phyloP scores from a whole-genome alignment of 2,888 invertebrate species.

The Coleophora deauratella region DNA sequence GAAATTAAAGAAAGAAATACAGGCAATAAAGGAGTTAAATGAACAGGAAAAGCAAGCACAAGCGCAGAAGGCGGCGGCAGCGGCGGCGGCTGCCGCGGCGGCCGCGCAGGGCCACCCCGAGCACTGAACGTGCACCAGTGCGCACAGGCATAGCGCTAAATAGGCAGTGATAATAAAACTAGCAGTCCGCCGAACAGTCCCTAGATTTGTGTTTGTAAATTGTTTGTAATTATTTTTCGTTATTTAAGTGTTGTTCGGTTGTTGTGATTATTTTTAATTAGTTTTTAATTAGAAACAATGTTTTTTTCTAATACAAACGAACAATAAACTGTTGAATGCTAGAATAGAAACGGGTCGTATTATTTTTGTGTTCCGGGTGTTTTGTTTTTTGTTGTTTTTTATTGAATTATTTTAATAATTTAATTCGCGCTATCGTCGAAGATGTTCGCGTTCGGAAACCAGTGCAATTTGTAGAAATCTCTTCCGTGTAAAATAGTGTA shows the following conservation, averaged over 20 bases:
- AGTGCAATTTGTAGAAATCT: conserved; percentile 75
- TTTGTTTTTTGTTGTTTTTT: conserved; percentile 67
- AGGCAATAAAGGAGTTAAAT: conserved; percentile 98
- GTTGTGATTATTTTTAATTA: conserved; percentile 71
- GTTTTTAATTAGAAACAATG: conserved; percentile 54
- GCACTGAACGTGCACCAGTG: conserved; percentile 39
- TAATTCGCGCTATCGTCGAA: conserved; percentile 66
- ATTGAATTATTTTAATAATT: conserved; percentile 60
- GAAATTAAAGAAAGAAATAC: conserved; percentile 98
- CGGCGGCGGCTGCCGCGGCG: conserved; percentile 83
- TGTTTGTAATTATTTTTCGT: conserved; percentile 71
- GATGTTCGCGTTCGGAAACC: conserved; percentile 71
- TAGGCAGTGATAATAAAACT: conserved; percentile 43
- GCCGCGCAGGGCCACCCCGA: conserved; percentile 79
- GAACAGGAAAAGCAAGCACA: conserved; percentile 97
- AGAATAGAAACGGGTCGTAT: conserved; percentile 73
- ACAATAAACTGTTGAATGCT: conserved; percentile 71
- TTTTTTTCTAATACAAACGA: conserved; percentile 53
- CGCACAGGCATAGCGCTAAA: conserved; percentile 7
- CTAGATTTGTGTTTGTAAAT: conserved; percentile 67
- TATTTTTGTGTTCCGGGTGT: conserved; percentile 69
- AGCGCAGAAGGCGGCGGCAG: conserved; percentile 89
- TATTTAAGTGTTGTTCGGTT: conserved; percentile 74
- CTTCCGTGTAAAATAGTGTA: conserved; percentile 71
- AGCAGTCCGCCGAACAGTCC: conserved; percentile 61